phyloP scores from a whole-genome alignment of 92 coral and sea anemone genomes.

The Nematostella vectensis region DNA sequence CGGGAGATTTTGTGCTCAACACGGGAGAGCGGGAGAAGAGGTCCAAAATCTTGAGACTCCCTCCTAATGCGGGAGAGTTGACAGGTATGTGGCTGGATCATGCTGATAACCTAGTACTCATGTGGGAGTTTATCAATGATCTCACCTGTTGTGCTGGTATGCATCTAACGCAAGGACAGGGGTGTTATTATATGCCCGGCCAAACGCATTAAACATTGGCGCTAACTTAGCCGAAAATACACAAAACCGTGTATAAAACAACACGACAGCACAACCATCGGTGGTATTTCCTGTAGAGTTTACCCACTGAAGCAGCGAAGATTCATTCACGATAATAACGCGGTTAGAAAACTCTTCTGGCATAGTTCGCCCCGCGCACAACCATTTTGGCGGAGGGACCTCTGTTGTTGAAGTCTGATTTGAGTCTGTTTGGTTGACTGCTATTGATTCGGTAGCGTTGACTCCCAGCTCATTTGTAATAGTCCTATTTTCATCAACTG shows the following conservation, averaged over 20 bases:
- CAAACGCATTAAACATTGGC: slow-evolving; percentile 87
- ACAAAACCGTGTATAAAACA: slow-evolving; percentile 85
- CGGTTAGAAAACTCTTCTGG: slow-evolving; percentile 15
- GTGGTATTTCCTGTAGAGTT: slow-evolving; percentile 49
- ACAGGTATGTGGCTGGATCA: too few species aligned
- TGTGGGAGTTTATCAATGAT: too few species aligned
- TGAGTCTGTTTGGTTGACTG: not conserved
- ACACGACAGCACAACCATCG: slow-evolving; percentile 82
- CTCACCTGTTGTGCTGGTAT: slow-evolving; percentile 80
- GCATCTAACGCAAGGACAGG: slow-evolving; percentile 92
- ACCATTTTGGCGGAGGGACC: slow-evolving; percentile 26
- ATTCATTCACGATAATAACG: slow-evolving; percentile 46
- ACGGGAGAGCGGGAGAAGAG: too few species aligned
- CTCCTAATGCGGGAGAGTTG: too few species aligned
- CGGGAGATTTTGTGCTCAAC: too few species aligned
- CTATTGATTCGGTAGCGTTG: not conserved
- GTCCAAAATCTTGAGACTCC: too few species aligned
- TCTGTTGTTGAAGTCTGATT: not conserved
- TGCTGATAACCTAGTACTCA: too few species aligned
- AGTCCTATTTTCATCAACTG: not conserved
- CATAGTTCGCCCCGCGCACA: slow-evolving; percentile 32
- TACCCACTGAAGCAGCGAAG: slow-evolving; percentile 34
- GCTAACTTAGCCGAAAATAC: slow-evolving; percentile 80
- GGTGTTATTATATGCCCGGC: slow-evolving; percentile 64
- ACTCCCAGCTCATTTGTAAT: not conserved